Evolutionary conservation across 2,888 invertebrate genomes (phyloP).

Genomic region (Operophtera brumata): DNA sequence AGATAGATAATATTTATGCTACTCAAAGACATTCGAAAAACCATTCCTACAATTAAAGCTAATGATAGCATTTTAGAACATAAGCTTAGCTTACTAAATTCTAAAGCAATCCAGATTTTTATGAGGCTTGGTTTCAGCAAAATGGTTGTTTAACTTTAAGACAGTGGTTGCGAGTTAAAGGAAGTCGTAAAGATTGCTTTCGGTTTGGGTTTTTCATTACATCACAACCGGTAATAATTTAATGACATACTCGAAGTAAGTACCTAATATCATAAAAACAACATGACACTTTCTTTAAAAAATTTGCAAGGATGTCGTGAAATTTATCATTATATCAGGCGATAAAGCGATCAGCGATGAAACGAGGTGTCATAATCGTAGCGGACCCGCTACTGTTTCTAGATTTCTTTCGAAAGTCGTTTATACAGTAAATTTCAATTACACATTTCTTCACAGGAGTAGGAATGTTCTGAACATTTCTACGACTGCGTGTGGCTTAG

Average conservation of each 20-base stretch:
- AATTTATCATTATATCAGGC: constrained; percentile 16
- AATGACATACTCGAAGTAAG: not conserved
- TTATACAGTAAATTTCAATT: constrained; percentile 30
- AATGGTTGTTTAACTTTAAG: constrained; percentile 2
- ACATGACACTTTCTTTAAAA: constrained; percentile 6
- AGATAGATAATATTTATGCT: too few relatives aligned
- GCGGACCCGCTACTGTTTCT: constrained; percentile 9
- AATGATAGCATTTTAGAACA: too few relatives aligned
- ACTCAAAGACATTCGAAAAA: too few relatives aligned
- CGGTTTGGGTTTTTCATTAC: not conserved
- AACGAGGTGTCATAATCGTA: constrained; percentile 11
- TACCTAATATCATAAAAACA: not conserved
- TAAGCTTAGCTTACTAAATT: too few relatives aligned
- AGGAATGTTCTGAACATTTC: constrained; percentile 13
- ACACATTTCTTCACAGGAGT: constrained; percentile 33
- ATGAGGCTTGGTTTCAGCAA: not conserved
- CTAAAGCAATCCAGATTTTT: constrained; percentile 8
- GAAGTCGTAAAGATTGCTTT: constrained; percentile 6
- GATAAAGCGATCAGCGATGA: constrained; percentile 15
- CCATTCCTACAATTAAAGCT: too few relatives aligned
- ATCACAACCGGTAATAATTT: not conserved
- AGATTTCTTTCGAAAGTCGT: constrained; percentile 15
- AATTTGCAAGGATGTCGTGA: constrained; percentile 13
- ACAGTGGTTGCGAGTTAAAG: not conserved
- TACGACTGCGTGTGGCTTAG: constrained; percentile 26